phyloP scores from a whole-genome alignment of 1,140 invertebrate species.

The Magallana angulata region DNA sequence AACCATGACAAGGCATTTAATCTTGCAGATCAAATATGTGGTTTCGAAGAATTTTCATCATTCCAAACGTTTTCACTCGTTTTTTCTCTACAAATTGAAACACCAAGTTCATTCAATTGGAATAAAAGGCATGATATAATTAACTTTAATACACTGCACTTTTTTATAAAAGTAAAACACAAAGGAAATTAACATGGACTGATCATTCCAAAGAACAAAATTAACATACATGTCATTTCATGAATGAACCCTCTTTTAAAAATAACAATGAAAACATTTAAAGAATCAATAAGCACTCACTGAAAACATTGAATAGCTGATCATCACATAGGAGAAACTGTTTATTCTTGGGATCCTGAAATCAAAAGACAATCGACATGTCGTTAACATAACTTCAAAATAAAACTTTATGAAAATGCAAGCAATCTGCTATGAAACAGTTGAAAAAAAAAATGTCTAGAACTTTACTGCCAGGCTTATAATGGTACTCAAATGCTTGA shows the following conservation, averaged over 20 bases:
- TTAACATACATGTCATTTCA: too few relatives aligned
- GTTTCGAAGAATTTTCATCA: conserved; percentile 96
- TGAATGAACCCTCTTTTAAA: too few relatives aligned
- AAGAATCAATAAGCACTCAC: conserved; percentile 85
- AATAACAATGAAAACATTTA: too few relatives aligned
- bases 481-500: too few relatives aligned
- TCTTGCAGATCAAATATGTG: conserved; percentile 84
- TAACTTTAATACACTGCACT: neutral
- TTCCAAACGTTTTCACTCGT: conserved; percentile 79
- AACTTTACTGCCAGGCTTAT: too few relatives aligned
- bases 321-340: conserved; percentile 96
- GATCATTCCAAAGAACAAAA: conserved; percentile 78
- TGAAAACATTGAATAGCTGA: conserved; percentile 83
- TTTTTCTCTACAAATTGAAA: conserved; percentile 65
- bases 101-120: neutral
- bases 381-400: neutral
- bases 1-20: conserved; percentile 8
- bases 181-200: neutral
- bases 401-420: too few relatives aligned
- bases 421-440: too few relatives aligned
- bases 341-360: conserved; percentile 92
- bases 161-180: neutral
- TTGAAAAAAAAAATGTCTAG: too few relatives aligned
- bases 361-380: neutral
- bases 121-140: neutral